phyloP scores from a whole-genome alignment of 1,140 invertebrate species.

The Drosophila santomea region DNA sequence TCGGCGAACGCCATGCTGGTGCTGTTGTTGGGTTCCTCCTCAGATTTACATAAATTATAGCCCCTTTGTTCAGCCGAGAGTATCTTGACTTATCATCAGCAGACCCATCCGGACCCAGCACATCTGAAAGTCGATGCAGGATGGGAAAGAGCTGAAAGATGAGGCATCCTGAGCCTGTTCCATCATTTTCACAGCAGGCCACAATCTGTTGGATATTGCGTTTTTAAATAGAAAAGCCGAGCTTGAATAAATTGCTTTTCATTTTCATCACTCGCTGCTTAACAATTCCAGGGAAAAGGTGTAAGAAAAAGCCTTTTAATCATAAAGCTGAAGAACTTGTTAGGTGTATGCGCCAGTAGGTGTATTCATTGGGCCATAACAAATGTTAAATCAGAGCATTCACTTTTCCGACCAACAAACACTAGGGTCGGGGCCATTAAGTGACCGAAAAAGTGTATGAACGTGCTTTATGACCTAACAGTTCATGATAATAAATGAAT shows the following conservation, averaged over 20 bases:
- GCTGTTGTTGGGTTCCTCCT: constrained; percentile 24
- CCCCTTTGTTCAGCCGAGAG: constrained; percentile 46
- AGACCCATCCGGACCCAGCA: constrained; percentile 26
- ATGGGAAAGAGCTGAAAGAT: background rate
- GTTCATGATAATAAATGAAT: constrained; percentile 39
- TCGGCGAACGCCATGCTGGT: constrained; percentile 59
- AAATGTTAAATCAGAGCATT: constrained; percentile 28
- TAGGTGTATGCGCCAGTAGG: background rate
- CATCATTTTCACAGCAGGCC: constrained; percentile 29
- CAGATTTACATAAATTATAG: constrained; percentile 76
- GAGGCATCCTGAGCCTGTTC: constrained; percentile 9
- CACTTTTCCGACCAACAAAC: constrained; percentile 16
- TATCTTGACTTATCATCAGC: constrained; percentile 52
- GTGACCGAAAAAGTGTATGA: constrained; percentile 13
- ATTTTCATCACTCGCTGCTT: too few species aligned
- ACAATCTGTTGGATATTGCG: background rate
- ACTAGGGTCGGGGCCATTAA: constrained; percentile 7
- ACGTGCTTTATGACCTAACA: constrained; percentile 45
- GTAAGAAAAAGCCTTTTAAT: background rate
- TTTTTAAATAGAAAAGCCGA: background rate
- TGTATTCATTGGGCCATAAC: constrained; percentile 6
- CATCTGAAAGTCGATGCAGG: constrained; percentile 3
- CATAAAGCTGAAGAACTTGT: background rate
- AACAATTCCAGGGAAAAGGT: background rate
- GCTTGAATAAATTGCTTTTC: background rate